Evolutionary conservation across 1,140 invertebrate genomes (phyloP).

Genomic region (Hylaeus anthracinus): DNA sequence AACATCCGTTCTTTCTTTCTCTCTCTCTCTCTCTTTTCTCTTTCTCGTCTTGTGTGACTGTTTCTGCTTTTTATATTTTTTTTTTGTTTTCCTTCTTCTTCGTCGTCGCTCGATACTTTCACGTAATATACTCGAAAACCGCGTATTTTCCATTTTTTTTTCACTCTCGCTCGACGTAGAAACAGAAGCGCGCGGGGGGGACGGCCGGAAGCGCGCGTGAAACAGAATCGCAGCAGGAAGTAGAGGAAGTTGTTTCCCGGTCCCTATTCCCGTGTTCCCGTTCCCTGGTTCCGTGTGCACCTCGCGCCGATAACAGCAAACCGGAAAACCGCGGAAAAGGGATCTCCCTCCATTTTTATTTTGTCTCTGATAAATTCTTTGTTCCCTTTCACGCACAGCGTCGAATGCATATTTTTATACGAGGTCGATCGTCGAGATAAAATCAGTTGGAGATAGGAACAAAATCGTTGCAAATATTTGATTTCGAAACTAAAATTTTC

Average conservation of each 20-base stretch:
- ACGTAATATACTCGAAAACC: constrained; percentile 28
- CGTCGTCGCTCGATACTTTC: constrained; percentile 21
- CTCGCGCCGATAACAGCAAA: constrained; percentile 20
- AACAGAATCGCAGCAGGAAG: constrained; percentile 39
- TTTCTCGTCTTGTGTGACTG: background rate
- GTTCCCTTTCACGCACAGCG: background rate
- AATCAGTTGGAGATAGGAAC: too few species aligned
- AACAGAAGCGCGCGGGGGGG: constrained; percentile 60
- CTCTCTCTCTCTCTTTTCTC: background rate
- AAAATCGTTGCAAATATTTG: too few species aligned
- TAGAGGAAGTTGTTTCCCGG: constrained; percentile 40
- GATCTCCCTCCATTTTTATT: background rate
- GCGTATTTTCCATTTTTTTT: constrained; percentile 43
- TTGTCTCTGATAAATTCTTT: background rate
- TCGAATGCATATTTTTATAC: too few species aligned
- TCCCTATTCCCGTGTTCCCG: constrained; percentile 16
- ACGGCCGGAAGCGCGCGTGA: constrained; percentile 44
- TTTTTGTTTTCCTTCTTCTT: background rate
- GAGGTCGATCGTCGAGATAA: too few species aligned
- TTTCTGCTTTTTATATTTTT: constrained; percentile 1
- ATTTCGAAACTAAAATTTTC: too few species aligned
- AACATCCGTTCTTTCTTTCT: background rate
- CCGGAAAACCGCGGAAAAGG: constrained; percentile 1
- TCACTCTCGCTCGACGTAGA: constrained; percentile 35
- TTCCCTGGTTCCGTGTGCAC: constrained; percentile 12